Base-by-base conservation (phyloP, 1,140 invertebrate species). In the Macrosteles quadrilineatus region DNA sequence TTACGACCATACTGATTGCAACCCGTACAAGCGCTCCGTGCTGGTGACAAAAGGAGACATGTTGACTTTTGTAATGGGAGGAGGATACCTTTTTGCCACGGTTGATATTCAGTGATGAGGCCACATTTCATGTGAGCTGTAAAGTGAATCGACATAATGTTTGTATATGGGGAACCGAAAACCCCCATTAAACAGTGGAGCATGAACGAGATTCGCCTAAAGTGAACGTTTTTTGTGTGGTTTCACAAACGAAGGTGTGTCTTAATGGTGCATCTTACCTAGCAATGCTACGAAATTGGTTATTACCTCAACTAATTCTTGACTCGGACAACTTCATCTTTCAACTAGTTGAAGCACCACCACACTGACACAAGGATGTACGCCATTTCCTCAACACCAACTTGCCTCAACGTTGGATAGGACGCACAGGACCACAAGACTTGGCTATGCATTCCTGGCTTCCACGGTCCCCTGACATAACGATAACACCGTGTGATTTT, bases 171-270 rank as follows among this genome's bases (percentile, higher is more conserved):
- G 68, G 68, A 9, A 1, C n/a, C 3, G 43, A 70, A 70, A 25
- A 64, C 36, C 47, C 68, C 31, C 68, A 70, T 70, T 25, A 40
- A 32, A 40, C 32, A 12, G 21, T 23, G 2, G 59, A 70, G 25
- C 29, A 70, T 65, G 57, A 70, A 65, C 27, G 68, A 65, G 68
- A 70, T 70, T 31, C 30, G 2, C 59, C 68, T 3, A 65, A 70
- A 55, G 59, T 30, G 25, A 25, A 23, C 19, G 21, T 36, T 6
- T 36, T 4, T 36, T 36, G 32, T 36, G 32, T 14, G 14, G 32
- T 36, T 70, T 40, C 59, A 27, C 32, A 47, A 45, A 47, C n/a
- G 32, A 70, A 70, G 32, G 32, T 12, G 21, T 36, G 14, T 36
- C 4, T 36, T 4, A 36, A 36, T 36, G 32, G 32, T 36, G 32